Conservation (phyloP, 1,140 invertebrate genomes). For the Trinorchestia longiramus region DNA sequence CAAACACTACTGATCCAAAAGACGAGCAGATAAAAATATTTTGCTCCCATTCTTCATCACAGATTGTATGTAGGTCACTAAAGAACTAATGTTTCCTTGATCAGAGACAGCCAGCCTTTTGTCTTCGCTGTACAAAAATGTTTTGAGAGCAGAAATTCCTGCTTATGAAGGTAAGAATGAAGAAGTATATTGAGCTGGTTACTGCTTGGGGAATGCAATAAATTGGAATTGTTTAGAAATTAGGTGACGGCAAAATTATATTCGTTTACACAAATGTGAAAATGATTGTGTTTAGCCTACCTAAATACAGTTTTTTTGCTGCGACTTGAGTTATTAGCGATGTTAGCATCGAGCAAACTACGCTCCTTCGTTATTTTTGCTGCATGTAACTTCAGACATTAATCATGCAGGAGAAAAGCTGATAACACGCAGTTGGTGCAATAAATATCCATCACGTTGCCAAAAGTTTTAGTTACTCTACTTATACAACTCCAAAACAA, state of each 20-base stretch:
- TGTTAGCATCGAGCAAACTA: neutral
- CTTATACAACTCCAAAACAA: too few relatives aligned
- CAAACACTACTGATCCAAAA: neutral
- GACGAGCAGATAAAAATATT: neutral
- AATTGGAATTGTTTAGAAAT: neutral
- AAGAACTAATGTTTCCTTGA: neutral
- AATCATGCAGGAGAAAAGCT: neutral
- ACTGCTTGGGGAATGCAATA: neutral
- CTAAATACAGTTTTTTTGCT: too few relatives aligned
- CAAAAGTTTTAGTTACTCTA: too few relatives aligned
- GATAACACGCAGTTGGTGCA: too few relatives aligned
- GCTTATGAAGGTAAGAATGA: neutral
- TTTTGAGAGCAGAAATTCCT: neutral
- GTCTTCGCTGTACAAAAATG: neutral
- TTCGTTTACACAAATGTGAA: neutral
- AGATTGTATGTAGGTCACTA: neutral
- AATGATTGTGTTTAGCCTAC: too few relatives aligned
- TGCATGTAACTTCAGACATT: neutral
- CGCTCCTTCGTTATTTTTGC: neutral
- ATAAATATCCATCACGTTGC: too few relatives aligned
- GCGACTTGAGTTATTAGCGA: neutral
- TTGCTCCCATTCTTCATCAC: neutral
- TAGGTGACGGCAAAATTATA: neutral
- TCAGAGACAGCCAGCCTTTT: neutral
- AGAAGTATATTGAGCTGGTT: too few relatives aligned